Percentiles rank a stretch among this genome's conserved stretches.
Evolutionary conservation across 2,797 vertebrate genomes (phyloP).

Genomic region (Sebastes cheni): DNA sequence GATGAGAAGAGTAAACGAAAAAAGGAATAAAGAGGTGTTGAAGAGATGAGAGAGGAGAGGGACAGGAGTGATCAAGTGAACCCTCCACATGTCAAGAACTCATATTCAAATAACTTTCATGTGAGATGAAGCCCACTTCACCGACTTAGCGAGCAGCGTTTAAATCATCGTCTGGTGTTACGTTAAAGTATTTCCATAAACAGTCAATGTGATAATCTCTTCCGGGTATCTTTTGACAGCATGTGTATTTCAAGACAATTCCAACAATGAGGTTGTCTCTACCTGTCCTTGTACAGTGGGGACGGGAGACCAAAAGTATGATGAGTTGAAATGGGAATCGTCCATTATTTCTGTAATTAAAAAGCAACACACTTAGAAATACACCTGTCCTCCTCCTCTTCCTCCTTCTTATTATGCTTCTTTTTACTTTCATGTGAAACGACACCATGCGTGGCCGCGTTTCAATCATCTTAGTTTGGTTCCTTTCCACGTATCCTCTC

Average conservation of each 20-base stretch:
- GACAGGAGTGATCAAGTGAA: slow-evolving; percentile 53
- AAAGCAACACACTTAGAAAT: slow-evolving; percentile 86
- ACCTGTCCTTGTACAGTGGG: slow-evolving; percentile 99
- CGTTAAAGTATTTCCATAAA: slow-evolving; percentile 27
- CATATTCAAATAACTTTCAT: slow-evolving; percentile 22
- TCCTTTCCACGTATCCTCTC: slow-evolving; percentile 59
- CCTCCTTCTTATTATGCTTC: slow-evolving; percentile 23
- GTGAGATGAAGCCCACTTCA: slow-evolving; percentile 35
- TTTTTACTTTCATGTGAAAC: slow-evolving; percentile 39
- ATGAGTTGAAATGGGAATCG: slow-evolving; percentile 99
- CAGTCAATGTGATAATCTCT: slow-evolving; percentile 28
- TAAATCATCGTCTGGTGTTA: slow-evolving; percentile 31
- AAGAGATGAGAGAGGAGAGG: slow-evolving; percentile 64
- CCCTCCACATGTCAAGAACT: slow-evolving; percentile 14
- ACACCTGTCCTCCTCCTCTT: slow-evolving; percentile 67
- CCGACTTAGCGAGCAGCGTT: slow-evolving; percentile 12
- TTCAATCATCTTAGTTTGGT: slow-evolving; percentile 54
- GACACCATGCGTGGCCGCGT: slow-evolving; percentile 49
- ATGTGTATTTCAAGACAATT: slow-evolving; percentile 78
- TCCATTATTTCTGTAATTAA: slow-evolving; percentile 94
- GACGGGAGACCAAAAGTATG: slow-evolving; percentile 99
- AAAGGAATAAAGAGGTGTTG: slow-evolving; percentile 31
- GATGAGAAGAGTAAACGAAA: slow-evolving; percentile 53
- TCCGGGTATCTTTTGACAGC: slow-evolving; percentile 23
- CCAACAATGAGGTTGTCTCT: slow-evolving; percentile 85